Evolutionary conservation across 2,888 invertebrate genomes (phyloP), one percentile per base, ranked within the genome.

Genomic region (Disparrhopalites patrizii): DNA sequence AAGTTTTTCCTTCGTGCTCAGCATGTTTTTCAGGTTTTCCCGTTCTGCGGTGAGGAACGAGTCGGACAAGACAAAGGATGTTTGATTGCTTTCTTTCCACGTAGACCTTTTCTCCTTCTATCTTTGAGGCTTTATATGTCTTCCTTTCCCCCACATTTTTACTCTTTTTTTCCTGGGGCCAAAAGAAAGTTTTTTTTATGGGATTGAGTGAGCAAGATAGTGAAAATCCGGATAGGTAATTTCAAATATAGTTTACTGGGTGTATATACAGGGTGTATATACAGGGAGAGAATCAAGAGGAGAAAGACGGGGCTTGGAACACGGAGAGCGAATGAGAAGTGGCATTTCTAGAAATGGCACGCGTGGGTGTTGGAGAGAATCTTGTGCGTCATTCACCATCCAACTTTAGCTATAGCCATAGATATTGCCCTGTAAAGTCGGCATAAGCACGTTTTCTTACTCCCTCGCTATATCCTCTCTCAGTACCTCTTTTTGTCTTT

Each of bases 351-450:
- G 47, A 47, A 47, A 47, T 47, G 47, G 47, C 47, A 47, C 47
- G 47, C 47, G 47, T 47, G 47, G 47, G 47, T 47, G 47, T 47
- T 47, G 7, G 23, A 20, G n/a, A 3, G 23, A 47, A 25, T 20
- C 47, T 47, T 47, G 8, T 47, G 47, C 47, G 47, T 47, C 47
- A 47, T 47, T 25, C 47, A 47, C 18, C 23, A 47, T 47, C 47
- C 47, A 47, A 23, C 47, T 47, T n/a, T n/a, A n/a, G n/a, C n/a
- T n/a, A n/a, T n/a, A n/a, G n/a, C n/a, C n/a, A n/a, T n/a, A n/a
- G n/a, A n/a, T n/a, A n/a, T n/a, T n/a, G n/a, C n/a, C n/a, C n/a
- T n/a, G n/a, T n/a, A n/a, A n/a, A n/a, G n/a, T n/a, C 20, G 18
- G n/a, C 3, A 40, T 7, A 40, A 18, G 40, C 23, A 47, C 20